Conservation (phyloP, 1,140 invertebrate genomes). For the Rhyacophila brunnea region DNA sequence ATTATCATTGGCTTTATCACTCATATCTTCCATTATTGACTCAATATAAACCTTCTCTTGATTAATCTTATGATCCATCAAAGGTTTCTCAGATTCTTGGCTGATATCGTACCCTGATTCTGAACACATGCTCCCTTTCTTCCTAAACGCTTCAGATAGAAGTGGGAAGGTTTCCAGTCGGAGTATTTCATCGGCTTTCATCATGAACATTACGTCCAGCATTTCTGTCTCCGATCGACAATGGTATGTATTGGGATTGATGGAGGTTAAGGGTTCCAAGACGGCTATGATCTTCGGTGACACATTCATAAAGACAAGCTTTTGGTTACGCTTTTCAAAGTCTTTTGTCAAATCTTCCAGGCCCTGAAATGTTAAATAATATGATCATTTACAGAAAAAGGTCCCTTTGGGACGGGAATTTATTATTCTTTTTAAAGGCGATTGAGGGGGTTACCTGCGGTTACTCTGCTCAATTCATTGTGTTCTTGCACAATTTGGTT, state of each 20-base stretch:
- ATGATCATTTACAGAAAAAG: background rate
- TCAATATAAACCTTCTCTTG: slow-evolving; percentile 17
- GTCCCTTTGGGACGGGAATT: no score
- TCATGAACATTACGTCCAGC: slow-evolving; percentile 31
- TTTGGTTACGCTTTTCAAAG: slow-evolving; percentile 59
- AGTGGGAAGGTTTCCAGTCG: slow-evolving; percentile 28
- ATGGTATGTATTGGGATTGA: slow-evolving; percentile 29
- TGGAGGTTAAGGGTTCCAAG: slow-evolving; percentile 35
- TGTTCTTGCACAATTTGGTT: no score
- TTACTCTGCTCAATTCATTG: no score
- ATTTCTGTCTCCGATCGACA: slow-evolving; percentile 31
- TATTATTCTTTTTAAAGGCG: no score
- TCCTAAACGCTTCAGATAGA: slow-evolving; percentile 30
- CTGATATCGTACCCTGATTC: slow-evolving; percentile 7
- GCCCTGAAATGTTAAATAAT: slow-evolving; percentile 24
- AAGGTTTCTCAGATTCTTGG: background rate
- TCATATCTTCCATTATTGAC: slow-evolving; percentile 14
- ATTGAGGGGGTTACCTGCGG: no score
- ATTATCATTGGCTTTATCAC: slow-evolving; percentile 1
- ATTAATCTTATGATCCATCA: slow-evolving; percentile 3
- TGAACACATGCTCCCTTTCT: slow-evolving; percentile 28
- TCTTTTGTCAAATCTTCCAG: slow-evolving; percentile 59
- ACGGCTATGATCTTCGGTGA: slow-evolving; percentile 50
- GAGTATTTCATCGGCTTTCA: slow-evolving; percentile 27
- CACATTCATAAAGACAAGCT: slow-evolving; percentile 65